Base-by-base conservation (phyloP, 2,797 vertebrate genomes). In the Amblyraja radiata region DNA sequence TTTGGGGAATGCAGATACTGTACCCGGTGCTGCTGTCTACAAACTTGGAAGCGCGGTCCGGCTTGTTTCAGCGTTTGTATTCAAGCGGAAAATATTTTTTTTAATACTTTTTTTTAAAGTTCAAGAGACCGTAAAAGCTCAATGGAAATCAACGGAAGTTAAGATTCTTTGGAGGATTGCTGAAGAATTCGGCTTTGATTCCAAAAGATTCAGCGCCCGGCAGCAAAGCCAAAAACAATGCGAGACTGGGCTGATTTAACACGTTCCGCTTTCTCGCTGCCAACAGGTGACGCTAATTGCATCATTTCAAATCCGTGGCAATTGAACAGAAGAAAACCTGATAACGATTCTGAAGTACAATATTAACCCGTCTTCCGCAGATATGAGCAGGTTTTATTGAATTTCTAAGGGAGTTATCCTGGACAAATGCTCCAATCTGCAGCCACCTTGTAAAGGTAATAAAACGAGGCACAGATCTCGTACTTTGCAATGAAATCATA, bases 251-350 rank as follows among this genome's bases (percentile, higher is more conserved):
- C 61, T 7, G n/a, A 65, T 88, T 68, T 18, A 32, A 88, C 84
- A 88, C 63, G 63, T 86, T 65, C 83, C 58, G 36, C 63, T 88
- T 88, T 68, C 25, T 21, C 63, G 4, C 84, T 88, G 63, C 84
- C 84, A 88, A 88, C 84, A 88, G 84, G 84, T 88, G 84, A 68
- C 84, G 84, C 84, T 88, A 68, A 88, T 68, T 68, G 84, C 63
- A 88, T 88, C 61, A 88, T 68, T 68, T 88, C 84, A 68, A 65
- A 88, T 21, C 16, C 36, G 28, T 68, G n/a, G n/a, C 84, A 68
- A 88, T 68, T 88, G 84, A 68, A 88, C 61, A 68, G 84, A 68
- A 88, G 84, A 8, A 88, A 88, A 88, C 84, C 84, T 86, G 84
- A 88, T 88, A 88, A 68, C 63, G 65, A 88, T 36, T 88, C 61